Conservation (phyloP, 2,113 vertebrate genomes). For the Cheirogaleus medius region DNA sequence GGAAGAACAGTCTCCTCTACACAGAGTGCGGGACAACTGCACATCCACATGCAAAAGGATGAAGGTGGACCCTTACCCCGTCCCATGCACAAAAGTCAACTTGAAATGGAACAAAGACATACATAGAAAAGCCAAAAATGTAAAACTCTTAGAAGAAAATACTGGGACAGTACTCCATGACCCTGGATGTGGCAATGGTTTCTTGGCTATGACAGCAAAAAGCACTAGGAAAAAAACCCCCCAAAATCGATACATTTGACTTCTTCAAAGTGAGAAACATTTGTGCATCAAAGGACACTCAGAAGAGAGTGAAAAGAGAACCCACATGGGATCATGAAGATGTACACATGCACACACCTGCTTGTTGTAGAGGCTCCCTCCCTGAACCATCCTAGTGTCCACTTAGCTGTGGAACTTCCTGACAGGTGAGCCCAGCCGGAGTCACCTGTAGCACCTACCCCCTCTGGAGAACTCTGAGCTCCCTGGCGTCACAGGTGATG, state of each 20-base stretch:
- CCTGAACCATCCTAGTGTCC: neutral
- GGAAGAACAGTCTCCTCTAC: neutral
- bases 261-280: neutral
- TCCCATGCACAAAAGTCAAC: neutral
- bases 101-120: neutral
- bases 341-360: neutral
- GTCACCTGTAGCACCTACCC: neutral
- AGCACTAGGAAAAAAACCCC: neutral
- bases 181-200: neutral
- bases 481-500: neutral
- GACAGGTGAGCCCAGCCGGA: neutral
- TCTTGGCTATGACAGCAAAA: neutral
- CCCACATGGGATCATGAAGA: neutral
- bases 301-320: neutral
- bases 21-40: neutral
- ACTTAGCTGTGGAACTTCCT: neutral
- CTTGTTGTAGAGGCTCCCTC: neutral
- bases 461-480: too few species aligned
- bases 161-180: neutral
- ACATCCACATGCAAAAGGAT: neutral
- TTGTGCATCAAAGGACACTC: neutral
- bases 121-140: neutral
- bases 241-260: neutral
- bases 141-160: neutral
- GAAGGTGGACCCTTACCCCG: neutral